Percentiles rank a stretch among this genome's conserved stretches.
Evolutionary conservation across 2,888 invertebrate species (phyloP).

Genomic region (Drosophila yooni): DNA sequence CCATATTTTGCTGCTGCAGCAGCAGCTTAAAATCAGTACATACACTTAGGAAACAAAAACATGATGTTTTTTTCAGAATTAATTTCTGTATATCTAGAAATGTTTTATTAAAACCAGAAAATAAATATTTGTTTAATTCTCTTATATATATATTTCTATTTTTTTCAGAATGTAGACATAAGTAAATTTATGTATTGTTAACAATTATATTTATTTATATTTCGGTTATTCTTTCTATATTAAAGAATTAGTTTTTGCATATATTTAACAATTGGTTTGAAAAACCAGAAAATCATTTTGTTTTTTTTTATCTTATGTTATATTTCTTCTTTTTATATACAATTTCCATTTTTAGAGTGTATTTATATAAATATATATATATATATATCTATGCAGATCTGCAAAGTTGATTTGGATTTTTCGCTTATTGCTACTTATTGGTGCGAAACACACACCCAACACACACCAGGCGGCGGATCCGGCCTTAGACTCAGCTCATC

Average conservation of each 20-base stretch:
- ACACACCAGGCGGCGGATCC: conserved; percentile 31
- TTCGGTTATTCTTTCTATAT: neutral
- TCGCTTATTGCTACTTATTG: conserved; percentile 47
- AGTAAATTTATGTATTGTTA: no score
- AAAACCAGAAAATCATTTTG: no score
- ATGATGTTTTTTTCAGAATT: neutral
- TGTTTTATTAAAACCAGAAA: neutral
- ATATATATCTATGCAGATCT: neutral
- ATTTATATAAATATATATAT: neutral
- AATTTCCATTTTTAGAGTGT: neutral
- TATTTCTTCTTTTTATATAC: neutral
- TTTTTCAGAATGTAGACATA: neutral
- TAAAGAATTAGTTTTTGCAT: neutral
- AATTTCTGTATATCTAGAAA: neutral
- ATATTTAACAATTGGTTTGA: no score
- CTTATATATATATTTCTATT: neutral
- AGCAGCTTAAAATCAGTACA: neutral
- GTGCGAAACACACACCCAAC: conserved; percentile 23
- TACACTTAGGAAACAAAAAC: neutral
- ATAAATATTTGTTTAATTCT: neutral
- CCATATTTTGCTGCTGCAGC: neutral
- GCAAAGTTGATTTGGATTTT: conserved; percentile 25
- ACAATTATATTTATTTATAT: no score
- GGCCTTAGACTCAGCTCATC: conserved; percentile 10
- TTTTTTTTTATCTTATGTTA: neutral